Evolutionary conservation across 2,113 vertebrate species (phyloP), one percentile per base, ranked within the genome.

Genomic region (Myotis lucifugus): DNA sequence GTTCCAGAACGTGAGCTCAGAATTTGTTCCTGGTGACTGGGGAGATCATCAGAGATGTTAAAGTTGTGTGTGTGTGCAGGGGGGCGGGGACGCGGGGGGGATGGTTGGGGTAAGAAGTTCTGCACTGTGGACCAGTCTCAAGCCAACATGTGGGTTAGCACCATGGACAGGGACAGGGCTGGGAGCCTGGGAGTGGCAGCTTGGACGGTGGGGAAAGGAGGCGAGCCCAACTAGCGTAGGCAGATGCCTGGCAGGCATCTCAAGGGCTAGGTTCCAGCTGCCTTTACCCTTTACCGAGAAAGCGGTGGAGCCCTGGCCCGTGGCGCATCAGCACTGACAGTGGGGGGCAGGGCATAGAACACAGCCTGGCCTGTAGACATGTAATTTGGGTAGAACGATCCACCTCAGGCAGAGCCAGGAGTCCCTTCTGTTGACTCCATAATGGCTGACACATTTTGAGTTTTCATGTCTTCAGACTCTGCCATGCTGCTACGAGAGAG

Each of bases 1-100:
- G 72, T 95, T 97, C 98, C 98, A 98, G 97, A 96, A 97, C 77
- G 79, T 97, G 91, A 97, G 97, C 88, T 97, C 90, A 96, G 97
- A 98, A 96, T 97, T 97, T 91, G 95, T 95, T 92, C 95, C 88
- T 42, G 66, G 66, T 74, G 95, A 92, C 88, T 77, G 79, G 94
- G 73, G 95, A 92, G 92, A 92, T 93, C 88, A 89, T 95, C 81
- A 23, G 87, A 88, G 93, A 82, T 85, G 92, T 78, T 85, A 32
- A 69, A 46, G 27, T 73, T 91, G 7, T 56, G 54, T 56, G 54
- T 56, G 54, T 56, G 52, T 52, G 37, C 42, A 42, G 42, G 42
- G 42, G 42, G 42, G 42, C 42, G 42, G 42, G 42, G 42, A 8
- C 42, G 7, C 42, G 42, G 9, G 40, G 78, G 27, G 18, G 18